These are phyloP conservation scores for Spilosoma lubricipeda DNA, from an alignment of 2,888 invertebrate species.

Conservation along the genomic window DNA sequence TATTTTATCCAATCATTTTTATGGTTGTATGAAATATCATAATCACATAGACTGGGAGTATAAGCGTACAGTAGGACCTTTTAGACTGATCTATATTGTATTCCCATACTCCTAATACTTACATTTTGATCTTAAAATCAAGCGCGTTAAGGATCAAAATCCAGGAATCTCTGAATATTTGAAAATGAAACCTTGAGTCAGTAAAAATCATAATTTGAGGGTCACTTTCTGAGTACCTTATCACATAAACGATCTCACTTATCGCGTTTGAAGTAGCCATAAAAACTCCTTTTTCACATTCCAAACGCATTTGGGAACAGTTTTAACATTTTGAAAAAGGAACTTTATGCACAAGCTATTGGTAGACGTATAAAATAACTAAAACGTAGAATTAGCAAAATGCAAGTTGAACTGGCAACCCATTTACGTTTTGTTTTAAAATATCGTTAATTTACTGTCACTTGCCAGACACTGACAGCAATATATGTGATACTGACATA, in stretches of 20 bases:
- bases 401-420: neutral
- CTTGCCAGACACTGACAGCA: neutral
- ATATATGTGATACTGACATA: conserved; percentile 9
- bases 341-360: neutral
- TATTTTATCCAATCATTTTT: no score
- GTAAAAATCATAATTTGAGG: neutral
- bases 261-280: neutral
- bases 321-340: neutral
- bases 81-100: neutral
- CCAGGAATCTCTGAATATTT: neutral
- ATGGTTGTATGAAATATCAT: neutral
- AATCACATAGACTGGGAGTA: neutral
- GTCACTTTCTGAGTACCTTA: neutral
- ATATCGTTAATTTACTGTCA: conserved; percentile 5
- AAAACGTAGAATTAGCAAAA: neutral
- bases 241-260: neutral
- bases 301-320: neutral
- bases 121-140: neutral
- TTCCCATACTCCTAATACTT: neutral
- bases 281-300: conserved; percentile 2
- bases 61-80: neutral
- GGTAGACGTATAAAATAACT: neutral
- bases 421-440: neutral
- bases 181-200: neutral
- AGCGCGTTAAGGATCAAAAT: neutral